Percentiles rank a stretch among this genome's conserved stretches.
Evolutionary conservation across 2,888 invertebrate species (phyloP).

Genomic region (Temnothorax unifasciatus): DNA sequence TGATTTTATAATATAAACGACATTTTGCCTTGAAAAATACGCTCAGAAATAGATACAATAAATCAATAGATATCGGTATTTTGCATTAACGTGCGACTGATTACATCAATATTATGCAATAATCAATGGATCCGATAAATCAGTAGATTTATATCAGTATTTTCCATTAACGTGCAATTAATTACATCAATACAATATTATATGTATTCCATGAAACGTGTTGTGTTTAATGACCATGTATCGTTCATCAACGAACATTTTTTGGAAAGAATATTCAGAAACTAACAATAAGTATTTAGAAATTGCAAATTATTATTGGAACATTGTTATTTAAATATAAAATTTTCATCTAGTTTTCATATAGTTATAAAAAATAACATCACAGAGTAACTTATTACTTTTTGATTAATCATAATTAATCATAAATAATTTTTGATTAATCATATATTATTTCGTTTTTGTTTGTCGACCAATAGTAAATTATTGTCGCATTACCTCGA

Average conservation of each 20-base stretch:
- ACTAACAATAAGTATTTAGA: neutral
- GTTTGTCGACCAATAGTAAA: neutral
- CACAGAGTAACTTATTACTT: neutral
- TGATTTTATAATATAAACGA: neutral
- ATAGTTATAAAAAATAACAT: conserved; percentile 1
- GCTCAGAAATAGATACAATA: neutral
- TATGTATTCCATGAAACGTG: neutral
- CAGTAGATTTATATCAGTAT: neutral
- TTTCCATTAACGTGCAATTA: neutral
- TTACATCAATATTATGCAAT: neutral
- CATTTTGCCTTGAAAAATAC: neutral
- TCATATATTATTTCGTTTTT: neutral
- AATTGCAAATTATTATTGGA: neutral
- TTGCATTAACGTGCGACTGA: neutral
- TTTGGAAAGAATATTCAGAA: neutral
- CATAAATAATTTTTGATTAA: neutral
- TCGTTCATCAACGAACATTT: neutral
- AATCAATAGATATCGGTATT: neutral
- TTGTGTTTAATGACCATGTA: conserved; percentile 7
- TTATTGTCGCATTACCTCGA: neutral
- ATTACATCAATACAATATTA: neutral
- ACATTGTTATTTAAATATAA: neutral
- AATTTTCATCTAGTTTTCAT: neutral
- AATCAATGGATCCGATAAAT: neutral
- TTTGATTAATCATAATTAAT: neutral